Evolutionary conservation across 2,113 vertebrate genomes (phyloP).

Genomic region (Piprites chloris): DNA sequence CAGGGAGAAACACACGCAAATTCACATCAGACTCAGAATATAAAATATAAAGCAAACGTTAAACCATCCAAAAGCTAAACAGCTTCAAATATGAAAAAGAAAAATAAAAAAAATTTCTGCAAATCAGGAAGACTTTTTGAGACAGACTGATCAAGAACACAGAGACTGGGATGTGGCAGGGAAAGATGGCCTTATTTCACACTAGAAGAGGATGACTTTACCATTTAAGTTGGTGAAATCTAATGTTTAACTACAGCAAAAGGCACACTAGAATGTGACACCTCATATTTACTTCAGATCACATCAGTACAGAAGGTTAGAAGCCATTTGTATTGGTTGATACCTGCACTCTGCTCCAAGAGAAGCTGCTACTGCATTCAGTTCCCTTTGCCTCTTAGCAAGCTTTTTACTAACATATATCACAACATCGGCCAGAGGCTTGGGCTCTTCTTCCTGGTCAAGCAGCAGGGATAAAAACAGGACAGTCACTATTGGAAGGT

Average conservation of each 20-base stretch:
- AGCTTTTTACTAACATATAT: conserved; percentile 94
- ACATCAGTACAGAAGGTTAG: not conserved
- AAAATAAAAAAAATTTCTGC: not conserved
- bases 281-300: not conserved
- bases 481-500: not conserved
- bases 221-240: not conserved
- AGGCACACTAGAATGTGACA: not conserved
- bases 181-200: not conserved
- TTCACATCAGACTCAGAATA: not conserved
- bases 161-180: fast-evolving
- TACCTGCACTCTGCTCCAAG: conserved; percentile 97
- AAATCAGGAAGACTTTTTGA: not conserved
- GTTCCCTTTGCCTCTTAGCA: conserved; percentile 87
- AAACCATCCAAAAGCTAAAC: not conserved
- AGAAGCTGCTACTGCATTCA: conserved; percentile 88
- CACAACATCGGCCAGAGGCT: conserved; percentile 80
- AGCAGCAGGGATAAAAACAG: not conserved
- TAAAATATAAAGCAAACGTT: not conserved
- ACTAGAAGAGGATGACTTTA: not conserved
- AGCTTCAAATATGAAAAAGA: not conserved
- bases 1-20: not conserved
- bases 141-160: not conserved
- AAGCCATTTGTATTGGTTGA: not conserved
- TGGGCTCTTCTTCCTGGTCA: conserved; percentile 66
- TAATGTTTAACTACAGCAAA: not conserved